Evolutionary conservation across 2,888 invertebrate genomes (phyloP).

Genomic region (Lasioglossum oenotherae): DNA sequence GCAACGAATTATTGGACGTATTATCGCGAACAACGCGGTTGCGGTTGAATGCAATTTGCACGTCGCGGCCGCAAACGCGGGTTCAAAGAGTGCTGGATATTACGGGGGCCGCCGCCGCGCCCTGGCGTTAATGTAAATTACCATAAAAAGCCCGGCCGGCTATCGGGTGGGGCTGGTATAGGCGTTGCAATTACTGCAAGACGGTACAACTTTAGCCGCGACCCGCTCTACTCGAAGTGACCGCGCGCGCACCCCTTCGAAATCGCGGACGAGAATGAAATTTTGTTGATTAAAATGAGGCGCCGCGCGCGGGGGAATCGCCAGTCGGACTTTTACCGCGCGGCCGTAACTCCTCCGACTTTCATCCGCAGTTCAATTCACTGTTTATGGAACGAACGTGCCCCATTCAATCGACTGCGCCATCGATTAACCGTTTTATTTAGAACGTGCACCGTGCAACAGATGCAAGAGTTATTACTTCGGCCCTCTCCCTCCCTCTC

Average conservation of each 20-base stretch:
- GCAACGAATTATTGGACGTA: constrained; percentile 37
- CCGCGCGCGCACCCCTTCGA: neutral
- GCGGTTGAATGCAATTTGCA: constrained; percentile 48
- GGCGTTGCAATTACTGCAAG: constrained; percentile 48
- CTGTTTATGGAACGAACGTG: constrained; percentile 28
- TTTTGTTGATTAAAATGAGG: constrained; percentile 32
- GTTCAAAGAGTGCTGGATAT: constrained; percentile 50
- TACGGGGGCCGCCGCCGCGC: neutral
- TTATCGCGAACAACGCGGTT: constrained; percentile 24
- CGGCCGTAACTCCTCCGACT: constrained; percentile 18
- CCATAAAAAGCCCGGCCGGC: constrained; percentile 28
- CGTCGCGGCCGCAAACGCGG: constrained; percentile 35
- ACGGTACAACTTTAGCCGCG: constrained; percentile 11
- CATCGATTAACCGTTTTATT: constrained; percentile 56
- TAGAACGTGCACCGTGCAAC: constrained; percentile 23
- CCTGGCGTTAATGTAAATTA: constrained; percentile 27
- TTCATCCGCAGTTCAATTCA: constrained; percentile 29
- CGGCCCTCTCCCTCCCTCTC: neutral
- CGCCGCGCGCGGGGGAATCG: neutral
- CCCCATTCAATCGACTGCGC: constrained; percentile 41
- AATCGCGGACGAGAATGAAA: constrained; percentile 19
- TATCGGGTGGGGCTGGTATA: constrained; percentile 15
- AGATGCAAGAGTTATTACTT: constrained; percentile 53
- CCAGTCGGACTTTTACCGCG: constrained; percentile 11
- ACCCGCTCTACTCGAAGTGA: neutral